phyloP scores from a whole-genome alignment of 2,113 vertebrate species.

The Pangasianodon hypophthalmus region DNA sequence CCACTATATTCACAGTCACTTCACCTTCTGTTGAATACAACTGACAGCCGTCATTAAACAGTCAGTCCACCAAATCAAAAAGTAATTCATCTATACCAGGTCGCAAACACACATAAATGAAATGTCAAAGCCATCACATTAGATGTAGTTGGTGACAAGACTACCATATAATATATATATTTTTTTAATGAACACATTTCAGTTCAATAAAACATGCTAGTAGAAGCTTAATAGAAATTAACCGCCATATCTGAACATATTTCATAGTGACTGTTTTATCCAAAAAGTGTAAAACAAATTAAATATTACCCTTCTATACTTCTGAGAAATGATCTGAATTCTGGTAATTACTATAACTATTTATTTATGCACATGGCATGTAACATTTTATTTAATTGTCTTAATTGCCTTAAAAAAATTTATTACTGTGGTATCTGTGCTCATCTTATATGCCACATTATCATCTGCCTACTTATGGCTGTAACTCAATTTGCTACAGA shows the following conservation, averaged over 20 bases:
- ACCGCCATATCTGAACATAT: background rate
- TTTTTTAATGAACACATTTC: background rate
- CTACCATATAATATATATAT: background rate
- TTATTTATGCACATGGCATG: background rate
- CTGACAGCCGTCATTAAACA: conserved; percentile 41
- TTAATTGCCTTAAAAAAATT: background rate
- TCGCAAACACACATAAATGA: conserved; percentile 54
- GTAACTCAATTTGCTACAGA: background rate
- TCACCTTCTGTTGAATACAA: conserved; percentile 8
- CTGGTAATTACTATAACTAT: background rate
- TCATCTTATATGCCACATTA: background rate
- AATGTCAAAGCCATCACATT: conserved; percentile 57
- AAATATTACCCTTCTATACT: background rate
- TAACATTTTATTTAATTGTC: conserved; percentile 1
- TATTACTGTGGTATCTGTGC: background rate
- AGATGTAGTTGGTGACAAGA: conserved; percentile 50
- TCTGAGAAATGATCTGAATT: background rate
- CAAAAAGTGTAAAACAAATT: background rate
- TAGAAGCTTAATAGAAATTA: background rate
- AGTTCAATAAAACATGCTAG: background rate
- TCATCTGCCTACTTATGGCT: background rate
- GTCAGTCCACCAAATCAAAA: conserved; percentile 35
- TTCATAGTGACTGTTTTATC: background rate
- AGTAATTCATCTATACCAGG: conserved; percentile 40
- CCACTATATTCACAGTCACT: background rate